Base-by-base conservation (phyloP, 2,888 invertebrate genomes). In the Chrysolina americana region DNA sequence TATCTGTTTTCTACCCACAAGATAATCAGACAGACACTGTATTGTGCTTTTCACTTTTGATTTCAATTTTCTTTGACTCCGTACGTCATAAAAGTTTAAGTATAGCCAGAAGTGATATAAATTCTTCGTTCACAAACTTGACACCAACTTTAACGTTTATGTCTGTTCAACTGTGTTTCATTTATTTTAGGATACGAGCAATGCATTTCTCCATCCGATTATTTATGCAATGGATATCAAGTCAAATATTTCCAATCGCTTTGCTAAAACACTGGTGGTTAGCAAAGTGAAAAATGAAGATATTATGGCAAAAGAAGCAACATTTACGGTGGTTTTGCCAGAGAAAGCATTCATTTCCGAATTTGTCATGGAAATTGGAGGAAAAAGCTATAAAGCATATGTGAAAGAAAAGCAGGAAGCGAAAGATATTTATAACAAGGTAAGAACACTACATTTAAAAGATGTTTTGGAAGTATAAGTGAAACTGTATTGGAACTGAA, bases 311-410 rank as follows among this genome's bases (percentile, higher is more conserved):
- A 91, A 92, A 79, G 93, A 94, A 85, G 91, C 92, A 4, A 89
- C 89, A 62, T 94, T 94, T 87, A 89, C 91, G 64, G 90, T 94
- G 6, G 89, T 93, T 17, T 85, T 94, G 65, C 94, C 94, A 0
- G 92, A 93, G 76, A 91, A 92, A 0, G 93, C 93, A 0, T 94
- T 92, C 85, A 93, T 94, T 79, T 91, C 92, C 48, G 92, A 91
- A 69, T 94, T 94, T 83, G 86, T 91, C 48, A 93, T 94, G 93
- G 91, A 91, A 71, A 88, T 92, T 15, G 90, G 90, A 71, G 92
- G 91, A 17, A 92, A 91, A 84, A 88, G 90, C 2, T 92, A 92
- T 85, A 90, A 91, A 79, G 92, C 92, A 0, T 92, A 92, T 80
- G 91, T 93, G 0, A 91, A 92, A 83, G 92, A 91, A 83, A 92